Evolutionary conservation across 2,113 vertebrate species (phyloP), one percentile per base, ranked within the genome.

Genomic region (Hepsetus odoe): DNA sequence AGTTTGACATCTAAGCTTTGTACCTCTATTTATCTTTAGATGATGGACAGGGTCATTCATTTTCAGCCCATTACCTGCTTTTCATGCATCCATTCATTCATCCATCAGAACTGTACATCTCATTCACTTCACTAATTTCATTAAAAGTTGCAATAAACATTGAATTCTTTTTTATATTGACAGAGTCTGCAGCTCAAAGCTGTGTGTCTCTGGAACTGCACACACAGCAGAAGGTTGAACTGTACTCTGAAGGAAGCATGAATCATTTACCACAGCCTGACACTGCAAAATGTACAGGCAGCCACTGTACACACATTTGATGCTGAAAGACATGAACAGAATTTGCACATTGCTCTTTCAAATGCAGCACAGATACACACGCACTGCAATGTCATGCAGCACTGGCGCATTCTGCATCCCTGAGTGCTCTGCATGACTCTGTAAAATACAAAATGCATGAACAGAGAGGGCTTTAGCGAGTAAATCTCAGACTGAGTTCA

Each of bases 241-340:
- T 22, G 5, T 3, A 5, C 49, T 72, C 30, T 35, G 49, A 71
- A 0, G 12, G 28, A 35, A 35, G 5, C 32, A 72, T 72, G 16
- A 58, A 58, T 72, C 70, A 56, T 58, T 72, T 20, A 58, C 44
- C 20, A 40, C 18, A 24, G 33, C 20, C 53, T 72, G 70, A 72
- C 70, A 40, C 70, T 40, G 53, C 70, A 72, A 10, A 65, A 35
- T 10, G 4, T 46, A 35, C 16, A 33, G 3, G 20, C 18, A 64
- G 59, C 38, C 61, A n/a, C 16, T 4, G 32, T 22, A 6, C 14
- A 33, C 26, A 14, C 28, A 62, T 8, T 14, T 1, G 20, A 32
- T 33, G 13, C 13, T 33, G 30, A 20, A 62, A 62, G 6, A 20
- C 51, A 9, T 10, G n/a, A n/a, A n/a, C n/a, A n/a, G n/a, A n/a